A percentile compares a stretch with the other conserved stretches of the same genome.
Evolutionary conservation across 2,797 vertebrate genomes (phyloP).

Genomic region (Kryptopterus vitreolus): DNA sequence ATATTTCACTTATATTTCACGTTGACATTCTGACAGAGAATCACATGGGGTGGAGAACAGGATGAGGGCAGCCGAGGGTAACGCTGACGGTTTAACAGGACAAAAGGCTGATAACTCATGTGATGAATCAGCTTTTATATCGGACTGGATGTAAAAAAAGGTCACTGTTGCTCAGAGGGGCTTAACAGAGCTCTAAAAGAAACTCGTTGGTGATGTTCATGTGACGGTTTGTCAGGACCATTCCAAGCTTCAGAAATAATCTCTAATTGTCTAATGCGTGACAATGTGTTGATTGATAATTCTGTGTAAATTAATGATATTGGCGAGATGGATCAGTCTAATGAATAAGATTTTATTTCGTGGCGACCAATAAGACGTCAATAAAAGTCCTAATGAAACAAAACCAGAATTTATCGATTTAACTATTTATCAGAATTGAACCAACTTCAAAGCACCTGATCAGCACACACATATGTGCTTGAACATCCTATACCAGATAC

Average conservation of each 20-base stretch:
- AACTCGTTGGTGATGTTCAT: slow-evolving; percentile 56
- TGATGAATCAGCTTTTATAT: slow-evolving; percentile 51
- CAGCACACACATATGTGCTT: neutral
- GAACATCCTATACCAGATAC: neutral
- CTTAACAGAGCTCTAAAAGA: slow-evolving; percentile 55
- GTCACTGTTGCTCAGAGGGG: slow-evolving; percentile 49
- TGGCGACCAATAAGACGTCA: neutral
- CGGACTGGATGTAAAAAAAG: slow-evolving; percentile 29
- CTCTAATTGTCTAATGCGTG: neutral
- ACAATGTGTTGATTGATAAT: too few relatives aligned
- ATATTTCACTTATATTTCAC: neutral
- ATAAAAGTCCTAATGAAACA: too few relatives aligned
- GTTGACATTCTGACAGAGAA: neutral
- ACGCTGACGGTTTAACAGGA: neutral
- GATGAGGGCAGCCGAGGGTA: neutral
- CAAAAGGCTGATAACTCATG: slow-evolving; percentile 10
- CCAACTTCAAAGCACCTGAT: neutral
- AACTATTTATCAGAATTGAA: too few relatives aligned
- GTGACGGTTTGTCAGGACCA: slow-evolving; percentile 54
- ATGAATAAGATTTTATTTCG: neutral
- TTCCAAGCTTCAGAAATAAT: slow-evolving; percentile 1
- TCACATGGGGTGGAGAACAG: neutral
- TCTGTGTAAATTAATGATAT: neutral
- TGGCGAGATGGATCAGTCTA: neutral
- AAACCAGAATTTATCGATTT: too few relatives aligned